Evolutionary conservation across 2,888 invertebrate species (phyloP), one percentile per base, ranked within the genome.

Genomic region (Epinotia demarniana): DNA sequence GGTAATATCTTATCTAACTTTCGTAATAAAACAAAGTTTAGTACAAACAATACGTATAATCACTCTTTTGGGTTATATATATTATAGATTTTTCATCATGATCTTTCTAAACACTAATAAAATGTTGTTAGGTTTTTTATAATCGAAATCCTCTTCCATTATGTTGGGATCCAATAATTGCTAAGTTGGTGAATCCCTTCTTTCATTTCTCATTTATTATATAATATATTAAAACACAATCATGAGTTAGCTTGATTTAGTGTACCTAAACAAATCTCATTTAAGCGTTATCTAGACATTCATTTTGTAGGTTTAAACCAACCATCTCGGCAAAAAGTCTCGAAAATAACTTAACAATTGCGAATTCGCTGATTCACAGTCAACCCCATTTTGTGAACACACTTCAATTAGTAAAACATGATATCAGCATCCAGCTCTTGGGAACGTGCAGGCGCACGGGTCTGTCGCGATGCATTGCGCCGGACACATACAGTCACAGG

Each of bases 401-500:
- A 77, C 81, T 85, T 84, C 79, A 89, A 90, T 90, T 91, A 90
- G 39, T 85, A 85, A 78, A 83, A 85, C 81, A 85, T 85, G 83
- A 83, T 82, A 87, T 87, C 92, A 91, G 77, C 92, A 92, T 66
- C 82, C 92, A 2, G 93, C 93, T 79, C 79, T 87, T 5, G 93
- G 93, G 86, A 91, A 93, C 16, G 79, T 84, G 78, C 93, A 93
- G 4, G 91, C 91, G 81, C 93, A 93, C 0, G 93, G 92, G 66
- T 93, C 89, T n/a, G 87, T 91, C 39, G 88, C 83, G 78, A 93
- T 92, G 79, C 93, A 93, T 79, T 90, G 84, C 12, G 90, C 86
- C 0, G 93, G 92, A 75, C 92, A 92, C 2, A 84, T 84, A 80
- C 93, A 93, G 69, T 85, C 80, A 78, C 93, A 94, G 46, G 92